Conservation (phyloP, 2,888 invertebrate species). For the Diaprepes abbreviatus region DNA sequence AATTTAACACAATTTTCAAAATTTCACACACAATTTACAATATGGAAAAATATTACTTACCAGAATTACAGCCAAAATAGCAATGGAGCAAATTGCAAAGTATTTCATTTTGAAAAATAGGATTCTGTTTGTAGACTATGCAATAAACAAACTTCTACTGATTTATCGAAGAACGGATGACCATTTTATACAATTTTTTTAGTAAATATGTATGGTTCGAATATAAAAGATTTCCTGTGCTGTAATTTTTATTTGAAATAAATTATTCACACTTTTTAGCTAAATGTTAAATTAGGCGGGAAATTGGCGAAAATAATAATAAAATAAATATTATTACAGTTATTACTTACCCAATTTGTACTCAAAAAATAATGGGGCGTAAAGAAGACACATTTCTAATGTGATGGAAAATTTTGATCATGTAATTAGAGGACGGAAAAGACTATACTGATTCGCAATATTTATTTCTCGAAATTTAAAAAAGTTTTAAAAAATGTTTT, state of each 20-base stretch:
- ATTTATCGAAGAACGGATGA: neutral
- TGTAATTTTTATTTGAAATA: neutral
- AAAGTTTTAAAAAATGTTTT: no score
- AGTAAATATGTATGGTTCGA: neutral
- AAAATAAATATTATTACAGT: no score
- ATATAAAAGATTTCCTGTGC: neutral
- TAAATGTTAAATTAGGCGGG: neutral
- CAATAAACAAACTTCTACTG: neutral
- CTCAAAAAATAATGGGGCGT: no score
- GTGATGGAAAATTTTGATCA: no score
- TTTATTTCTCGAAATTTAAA: no score
- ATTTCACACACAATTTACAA: no score
- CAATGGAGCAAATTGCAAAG: neutral
- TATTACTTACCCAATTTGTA: no score
- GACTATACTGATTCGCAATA: no score
- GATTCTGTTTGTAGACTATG: conserved; percentile 2
- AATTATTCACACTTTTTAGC: neutral
- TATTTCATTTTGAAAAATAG: conserved; percentile 7
- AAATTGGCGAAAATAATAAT: neutral
- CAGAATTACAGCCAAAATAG: conserved; percentile 1
- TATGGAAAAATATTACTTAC: neutral
- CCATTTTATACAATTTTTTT: neutral
- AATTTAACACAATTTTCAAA: no score
- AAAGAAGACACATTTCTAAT: no score
- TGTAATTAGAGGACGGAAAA: no score